Base-by-base conservation (phyloP, 2,797 vertebrate species). In the Pampus argenteus region DNA sequence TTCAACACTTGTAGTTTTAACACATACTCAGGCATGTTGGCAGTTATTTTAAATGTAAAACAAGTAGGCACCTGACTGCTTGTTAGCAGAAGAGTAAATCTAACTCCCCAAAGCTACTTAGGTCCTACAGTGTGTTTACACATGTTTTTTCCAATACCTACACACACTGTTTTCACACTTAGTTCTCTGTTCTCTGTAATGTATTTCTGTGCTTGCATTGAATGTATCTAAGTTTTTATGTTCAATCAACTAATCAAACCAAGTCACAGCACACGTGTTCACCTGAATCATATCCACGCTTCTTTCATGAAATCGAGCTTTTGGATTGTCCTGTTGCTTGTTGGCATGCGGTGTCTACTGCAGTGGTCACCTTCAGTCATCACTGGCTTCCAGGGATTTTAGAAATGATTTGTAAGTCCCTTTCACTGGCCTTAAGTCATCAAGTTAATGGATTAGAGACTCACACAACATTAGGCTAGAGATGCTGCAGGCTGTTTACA, bases 361-460 rank as follows among this genome's bases (percentile, higher is more conserved):
- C 45, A 28, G 34, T 62, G 17, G 48, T 47, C 54, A 70, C 11
- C 26, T 14, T 49, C 9, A n/a, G 31, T 44, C 28, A 44, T 29
- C 28, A 44, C 25, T 45, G 38, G 23, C 36, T 23, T 28, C 50
- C 56, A 3, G 14, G 18, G 26, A 36, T 66, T 61, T 45, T 51
- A 34, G 6, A 49, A 51, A 62, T 20, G 5, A 61, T 18, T 59
- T 48, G 11, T 54, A 22, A 29, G 15, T 10, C 49, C 26, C 26
- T 38, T 56, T 49, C 49, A 34, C 26, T 65, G 31, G n/a, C 55
- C 26, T 49, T 4, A 51, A 45, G 52, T 62, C 59, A 52, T 26
- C 23, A 28, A 56, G 54, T 50, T 60, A 76, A 76, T 76, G 48
- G 63, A 67, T 49, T 50, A 44, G 34, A 80, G 34, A 57, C 62